Evolutionary conservation across 1,140 invertebrate species (phyloP), one percentile per base, ranked within the genome.

Genomic region (Chelonus insularis): DNA sequence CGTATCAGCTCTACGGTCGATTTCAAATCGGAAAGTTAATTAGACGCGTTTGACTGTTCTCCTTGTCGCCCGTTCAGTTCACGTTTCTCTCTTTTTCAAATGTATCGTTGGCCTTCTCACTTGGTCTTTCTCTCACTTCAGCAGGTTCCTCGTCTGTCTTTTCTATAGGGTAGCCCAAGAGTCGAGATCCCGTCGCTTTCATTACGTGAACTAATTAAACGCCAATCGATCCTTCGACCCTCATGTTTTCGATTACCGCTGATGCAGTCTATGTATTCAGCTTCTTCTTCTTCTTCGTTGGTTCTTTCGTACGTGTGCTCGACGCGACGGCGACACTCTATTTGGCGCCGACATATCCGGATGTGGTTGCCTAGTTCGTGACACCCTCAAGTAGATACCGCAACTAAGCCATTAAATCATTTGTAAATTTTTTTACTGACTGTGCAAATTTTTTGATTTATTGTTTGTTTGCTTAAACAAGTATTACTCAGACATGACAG

Each of bases 21-120:
- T 71, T 74, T 74, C 72, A 73, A 74, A 74, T 74, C 71, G 66
- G 72, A 74, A 74, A 74, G 72, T 74, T 73, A 74, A 74, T 73
- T 74, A 74, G 72, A 73, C 70, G 66, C 67, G 71, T 72, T 70
- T 71, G 66, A 67, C 67, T 72, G 72, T 74, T 64, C 63, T 66
- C 70, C 68, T 67, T 68, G 71, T 73, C 70, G 69, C 48, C 23
- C 60, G 60, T 67, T 29, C 54, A 21, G 4, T 5, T 23, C 14
- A 21, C 34, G 9, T n/a, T 29, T 54, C 16, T 39, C 8, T 37
- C 34, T 56, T 51, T 18, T 36, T 34, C 14, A 14, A 51, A 14
- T n/a, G 29, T 32, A 12, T 50, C 18, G 14, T 20, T 18, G 8
- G 18, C 11, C 21, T 34, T 34, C 34, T 41, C 52, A 23, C 34